phyloP scores from a whole-genome alignment of 2,113 vertebrate genomes.

The Tetrax tetrax region DNA sequence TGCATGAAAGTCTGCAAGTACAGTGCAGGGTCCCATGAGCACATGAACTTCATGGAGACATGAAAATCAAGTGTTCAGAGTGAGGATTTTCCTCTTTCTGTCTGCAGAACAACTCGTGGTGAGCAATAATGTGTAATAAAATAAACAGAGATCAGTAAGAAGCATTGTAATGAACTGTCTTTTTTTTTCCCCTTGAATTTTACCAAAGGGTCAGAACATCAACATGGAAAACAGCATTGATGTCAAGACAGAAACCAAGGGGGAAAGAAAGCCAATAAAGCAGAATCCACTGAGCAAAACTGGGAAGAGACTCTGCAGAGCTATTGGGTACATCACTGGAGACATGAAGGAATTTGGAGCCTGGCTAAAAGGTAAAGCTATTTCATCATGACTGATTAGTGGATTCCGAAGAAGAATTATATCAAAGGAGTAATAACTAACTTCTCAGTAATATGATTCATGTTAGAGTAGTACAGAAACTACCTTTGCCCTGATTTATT shows the following conservation, averaged over 20 bases:
- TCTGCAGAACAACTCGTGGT: background rate
- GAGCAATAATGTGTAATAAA: background rate
- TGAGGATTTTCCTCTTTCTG: background rate
- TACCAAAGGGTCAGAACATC: background rate
- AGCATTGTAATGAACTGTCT: background rate
- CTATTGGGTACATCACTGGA: constrained; percentile 66
- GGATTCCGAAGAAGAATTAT: background rate
- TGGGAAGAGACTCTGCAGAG: constrained; percentile 56
- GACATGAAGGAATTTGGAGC: constrained; percentile 77
- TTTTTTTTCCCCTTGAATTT: background rate
- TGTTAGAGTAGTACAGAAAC: background rate
- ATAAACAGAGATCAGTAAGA: background rate
- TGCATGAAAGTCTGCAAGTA: background rate
- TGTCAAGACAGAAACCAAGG: constrained; percentile 32
- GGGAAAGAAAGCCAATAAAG: constrained; percentile 13
- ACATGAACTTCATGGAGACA: background rate
- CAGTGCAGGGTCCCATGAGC: background rate
- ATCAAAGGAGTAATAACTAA: background rate
- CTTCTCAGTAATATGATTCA: background rate
- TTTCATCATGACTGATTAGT: background rate
- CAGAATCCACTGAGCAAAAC: constrained; percentile 16
- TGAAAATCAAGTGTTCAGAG: background rate
- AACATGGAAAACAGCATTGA: constrained; percentile 69
- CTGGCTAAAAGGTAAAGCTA: constrained; percentile 76
- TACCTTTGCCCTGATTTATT: background rate